These are phyloP conservation scores for Pygocentrus nattereri DNA, from an alignment of 2,797 vertebrate genomes.

Conservation along the genomic window DNA sequence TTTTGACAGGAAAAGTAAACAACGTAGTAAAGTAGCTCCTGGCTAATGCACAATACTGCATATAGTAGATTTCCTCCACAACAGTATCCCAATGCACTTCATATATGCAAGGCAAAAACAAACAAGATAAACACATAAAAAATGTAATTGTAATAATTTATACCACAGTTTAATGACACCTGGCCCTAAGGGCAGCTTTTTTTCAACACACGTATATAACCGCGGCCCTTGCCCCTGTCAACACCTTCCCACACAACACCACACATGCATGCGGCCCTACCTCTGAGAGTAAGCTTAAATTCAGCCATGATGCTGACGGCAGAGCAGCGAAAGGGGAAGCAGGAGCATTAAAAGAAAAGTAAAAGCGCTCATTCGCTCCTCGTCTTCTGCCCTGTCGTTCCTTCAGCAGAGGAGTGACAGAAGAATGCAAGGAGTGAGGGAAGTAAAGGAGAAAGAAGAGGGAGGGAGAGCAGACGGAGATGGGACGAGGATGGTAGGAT, in stretches of 20 bases:
- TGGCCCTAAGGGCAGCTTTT: too few relatives aligned
- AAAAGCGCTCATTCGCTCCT: slow-evolving; percentile 34
- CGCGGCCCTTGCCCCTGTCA: too few relatives aligned
- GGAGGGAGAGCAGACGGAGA: slow-evolving; percentile 56
- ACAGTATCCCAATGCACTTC: too few relatives aligned
- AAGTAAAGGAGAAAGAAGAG: slow-evolving; percentile 58
- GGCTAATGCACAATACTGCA: too few relatives aligned
- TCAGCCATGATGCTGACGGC: slow-evolving; percentile 70
- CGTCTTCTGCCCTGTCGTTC: slow-evolving; percentile 57
- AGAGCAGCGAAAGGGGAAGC: slow-evolving; percentile 31
- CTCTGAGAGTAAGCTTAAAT: slow-evolving; percentile 71
- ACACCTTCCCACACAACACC: slow-evolving; percentile 1
- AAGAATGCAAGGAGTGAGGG: slow-evolving; percentile 56
- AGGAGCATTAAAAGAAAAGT: slow-evolving; percentile 47
- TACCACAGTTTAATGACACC: too few relatives aligned
- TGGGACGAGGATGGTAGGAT: slow-evolving; percentile 60
- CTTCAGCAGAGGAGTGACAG: slow-evolving; percentile 67
- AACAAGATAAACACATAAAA: too few relatives aligned
- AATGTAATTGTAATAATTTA: too few relatives aligned
- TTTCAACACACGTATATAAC: too few relatives aligned
- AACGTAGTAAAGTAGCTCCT: too few relatives aligned
- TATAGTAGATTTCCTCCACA: too few relatives aligned
- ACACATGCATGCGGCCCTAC: slow-evolving; percentile 63
- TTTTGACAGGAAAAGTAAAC: too few relatives aligned
- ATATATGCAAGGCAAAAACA: too few relatives aligned